phyloP scores from a whole-genome alignment of 2,797 vertebrate genomes.

The Onychomys leucogaster region DNA sequence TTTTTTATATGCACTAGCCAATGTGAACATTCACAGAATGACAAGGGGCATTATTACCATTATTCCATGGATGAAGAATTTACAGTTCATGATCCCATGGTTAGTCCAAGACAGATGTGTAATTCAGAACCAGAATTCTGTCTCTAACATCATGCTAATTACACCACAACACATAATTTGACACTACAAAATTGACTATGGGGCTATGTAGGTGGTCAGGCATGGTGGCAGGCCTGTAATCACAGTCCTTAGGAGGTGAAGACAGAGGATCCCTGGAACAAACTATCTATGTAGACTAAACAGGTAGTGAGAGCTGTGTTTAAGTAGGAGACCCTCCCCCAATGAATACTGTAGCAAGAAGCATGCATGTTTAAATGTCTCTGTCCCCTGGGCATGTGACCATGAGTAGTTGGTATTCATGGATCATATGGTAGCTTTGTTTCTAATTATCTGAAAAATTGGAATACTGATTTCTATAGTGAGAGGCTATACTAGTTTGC shows the following conservation, averaged over 20 bases:
- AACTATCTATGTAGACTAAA: not conserved
- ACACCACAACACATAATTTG: not conserved
- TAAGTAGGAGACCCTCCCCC: not conserved
- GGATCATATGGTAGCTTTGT: not conserved
- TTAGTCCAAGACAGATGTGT: not conserved
- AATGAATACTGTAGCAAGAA: not conserved
- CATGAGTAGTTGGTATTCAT: not conserved
- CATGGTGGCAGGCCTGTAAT: not conserved
- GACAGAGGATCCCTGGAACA: not conserved
- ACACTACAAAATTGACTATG: not conserved
- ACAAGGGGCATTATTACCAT: not conserved
- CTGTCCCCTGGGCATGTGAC: not conserved
- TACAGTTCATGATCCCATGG: not conserved
- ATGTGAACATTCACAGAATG: not conserved
- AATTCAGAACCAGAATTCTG: constrained; percentile 9
- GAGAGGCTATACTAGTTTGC: not conserved
- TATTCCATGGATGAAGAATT: not conserved
- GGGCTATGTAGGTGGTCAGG: not conserved
- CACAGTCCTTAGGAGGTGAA: not conserved
- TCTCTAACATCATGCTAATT: not conserved
- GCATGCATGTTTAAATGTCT: not conserved
- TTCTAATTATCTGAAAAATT: not conserved
- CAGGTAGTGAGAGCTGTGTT: not conserved
- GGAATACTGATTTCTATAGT: not conserved
- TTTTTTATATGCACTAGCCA: not conserved